A percentile compares a stretch with the other conserved stretches of the same genome.
phyloP scores from a whole-genome alignment of 1,140 invertebrate genomes.

The Stegodyphus dumicola region DNA sequence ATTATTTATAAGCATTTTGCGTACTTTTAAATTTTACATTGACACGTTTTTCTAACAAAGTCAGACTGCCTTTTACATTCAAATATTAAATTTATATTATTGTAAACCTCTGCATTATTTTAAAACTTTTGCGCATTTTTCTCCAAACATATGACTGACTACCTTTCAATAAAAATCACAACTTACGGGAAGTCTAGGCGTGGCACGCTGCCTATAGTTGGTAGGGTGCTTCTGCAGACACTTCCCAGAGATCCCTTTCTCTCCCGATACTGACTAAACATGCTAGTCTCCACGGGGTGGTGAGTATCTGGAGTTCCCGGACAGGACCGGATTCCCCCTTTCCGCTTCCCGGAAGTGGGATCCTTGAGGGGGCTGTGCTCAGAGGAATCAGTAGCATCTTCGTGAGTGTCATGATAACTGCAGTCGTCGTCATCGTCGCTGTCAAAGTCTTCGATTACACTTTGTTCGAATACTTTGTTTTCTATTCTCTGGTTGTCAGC shows the following conservation, averaged over 20 bases:
- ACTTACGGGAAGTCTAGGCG: constrained; percentile 38
- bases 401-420: constrained; percentile 34
- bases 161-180: neutral
- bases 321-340: constrained; percentile 19
- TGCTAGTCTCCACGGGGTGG: neutral
- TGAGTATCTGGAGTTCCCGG: constrained; percentile 52
- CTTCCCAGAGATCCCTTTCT: constrained; percentile 32
- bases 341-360: neutral
- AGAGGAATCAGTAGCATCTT: constrained; percentile 7
- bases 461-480: neutral
- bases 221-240: constrained; percentile 2
- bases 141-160: no score
- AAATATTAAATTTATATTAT: no score
- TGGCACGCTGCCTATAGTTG: constrained; percentile 39
- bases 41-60: no score
- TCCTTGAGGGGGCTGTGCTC: constrained; percentile 13
- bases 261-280: constrained; percentile 30
- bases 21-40: no score
- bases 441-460: constrained; percentile 6
- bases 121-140: no score
- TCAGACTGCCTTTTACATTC: no score
- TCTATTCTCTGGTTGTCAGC: neutral
- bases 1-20: no score
- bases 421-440: constrained; percentile 22
- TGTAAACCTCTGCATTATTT: no score